Evolutionary conservation across 1,140 invertebrate species (phyloP).

Genomic region (Papilio xuthus): DNA sequence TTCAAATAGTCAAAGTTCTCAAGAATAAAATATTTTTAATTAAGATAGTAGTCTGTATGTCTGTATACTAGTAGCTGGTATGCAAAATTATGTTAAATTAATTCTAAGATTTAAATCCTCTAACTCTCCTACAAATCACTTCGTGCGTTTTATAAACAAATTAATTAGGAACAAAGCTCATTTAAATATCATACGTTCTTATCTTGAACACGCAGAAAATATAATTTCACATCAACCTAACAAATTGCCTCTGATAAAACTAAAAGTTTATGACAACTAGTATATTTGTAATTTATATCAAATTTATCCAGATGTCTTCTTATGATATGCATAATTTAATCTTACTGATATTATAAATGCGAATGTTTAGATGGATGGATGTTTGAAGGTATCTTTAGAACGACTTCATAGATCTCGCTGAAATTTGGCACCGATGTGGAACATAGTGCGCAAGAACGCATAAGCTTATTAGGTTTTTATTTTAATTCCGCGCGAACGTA

Average conservation of each 20-base stretch:
- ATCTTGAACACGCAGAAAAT: conserved; percentile 25
- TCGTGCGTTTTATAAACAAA: conserved; percentile 14
- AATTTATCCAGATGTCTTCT: conserved; percentile 26
- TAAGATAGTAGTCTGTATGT: too few relatives aligned
- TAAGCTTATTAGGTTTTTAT: too few relatives aligned
- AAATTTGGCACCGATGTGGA: too few relatives aligned
- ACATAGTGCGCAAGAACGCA: too few relatives aligned
- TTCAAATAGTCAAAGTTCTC: too few relatives aligned
- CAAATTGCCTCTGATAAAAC: conserved; percentile 28
- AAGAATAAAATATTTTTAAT: too few relatives aligned
- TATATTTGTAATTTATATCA: conserved; percentile 22
- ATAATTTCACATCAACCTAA: conserved; percentile 28
- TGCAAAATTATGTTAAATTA: not conserved
- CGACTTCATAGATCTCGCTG: too few relatives aligned
- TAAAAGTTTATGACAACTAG: conserved; percentile 22
- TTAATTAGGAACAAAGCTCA: conserved; percentile 4
- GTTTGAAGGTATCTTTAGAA: too few relatives aligned
- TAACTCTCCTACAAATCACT: not conserved
- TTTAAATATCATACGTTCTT: conserved; percentile 6
- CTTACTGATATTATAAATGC: too few relatives aligned
- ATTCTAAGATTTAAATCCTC: not conserved
- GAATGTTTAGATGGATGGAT: too few relatives aligned
- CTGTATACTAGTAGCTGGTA: too few relatives aligned
- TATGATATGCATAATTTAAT: not conserved
- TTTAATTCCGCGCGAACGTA: too few relatives aligned